Percentiles rank a stretch among this genome's conserved stretches.
Conservation (phyloP, 2,797 vertebrate species). For the Fistularia tabacaria region DNA sequence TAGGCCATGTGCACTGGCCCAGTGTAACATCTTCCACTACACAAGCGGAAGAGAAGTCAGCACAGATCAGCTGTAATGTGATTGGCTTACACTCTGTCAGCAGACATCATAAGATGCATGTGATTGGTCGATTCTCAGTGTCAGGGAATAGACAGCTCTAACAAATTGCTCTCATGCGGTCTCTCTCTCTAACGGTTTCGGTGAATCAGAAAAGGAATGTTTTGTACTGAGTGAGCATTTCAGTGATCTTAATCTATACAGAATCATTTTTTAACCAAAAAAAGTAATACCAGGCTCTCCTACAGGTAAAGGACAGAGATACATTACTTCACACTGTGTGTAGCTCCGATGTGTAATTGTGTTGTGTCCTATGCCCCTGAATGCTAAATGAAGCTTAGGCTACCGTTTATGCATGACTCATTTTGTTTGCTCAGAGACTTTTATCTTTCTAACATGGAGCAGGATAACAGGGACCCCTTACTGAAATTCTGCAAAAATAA, state of each 20-base stretch:
- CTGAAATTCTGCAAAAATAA: constrained; percentile 7
- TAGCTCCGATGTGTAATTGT: background rate
- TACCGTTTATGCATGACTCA: constrained; percentile 40
- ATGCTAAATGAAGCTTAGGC: constrained; percentile 37
- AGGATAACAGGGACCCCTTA: constrained; percentile 8
- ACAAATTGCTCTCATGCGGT: constrained; percentile 35
- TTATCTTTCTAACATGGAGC: constrained; percentile 10
- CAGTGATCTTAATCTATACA: too few species aligned
- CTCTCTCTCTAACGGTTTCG: constrained; percentile 7
- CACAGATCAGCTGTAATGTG: constrained; percentile 74
- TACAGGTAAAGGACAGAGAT: too few species aligned
- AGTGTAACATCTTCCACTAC: constrained; percentile 57
- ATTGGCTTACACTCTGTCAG: constrained; percentile 90
- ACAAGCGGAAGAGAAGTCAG: constrained; percentile 70
- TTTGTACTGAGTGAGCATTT: background rate
- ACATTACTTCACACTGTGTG: background rate
- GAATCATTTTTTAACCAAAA: too few species aligned
- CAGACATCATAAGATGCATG: constrained; percentile 91
- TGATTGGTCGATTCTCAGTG: constrained; percentile 81
- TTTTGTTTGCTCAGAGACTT: constrained; percentile 28
- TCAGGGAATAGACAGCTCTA: constrained; percentile 67
- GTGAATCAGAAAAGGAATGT: constrained; percentile 8
- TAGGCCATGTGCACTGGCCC: constrained; percentile 34
- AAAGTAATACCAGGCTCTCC: too few species aligned
- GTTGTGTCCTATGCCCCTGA: constrained; percentile 4